phyloP scores from a whole-genome alignment of 2,797 vertebrate genomes.

The Neosilurus hyrtlii region DNA sequence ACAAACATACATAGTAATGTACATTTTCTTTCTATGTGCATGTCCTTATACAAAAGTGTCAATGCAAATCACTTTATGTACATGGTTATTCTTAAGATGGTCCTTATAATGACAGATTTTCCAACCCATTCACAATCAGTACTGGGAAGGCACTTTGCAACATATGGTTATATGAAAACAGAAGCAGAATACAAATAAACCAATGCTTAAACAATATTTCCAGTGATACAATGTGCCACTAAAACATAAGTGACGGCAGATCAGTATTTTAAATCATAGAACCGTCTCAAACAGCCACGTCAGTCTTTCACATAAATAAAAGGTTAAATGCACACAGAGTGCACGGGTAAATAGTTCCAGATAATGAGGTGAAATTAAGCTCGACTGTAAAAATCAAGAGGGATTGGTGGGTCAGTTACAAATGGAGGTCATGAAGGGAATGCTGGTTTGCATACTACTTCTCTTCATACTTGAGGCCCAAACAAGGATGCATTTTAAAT shows the following conservation, averaged over 20 bases:
- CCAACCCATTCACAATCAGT: constrained; percentile 80
- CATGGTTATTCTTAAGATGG: constrained; percentile 67
- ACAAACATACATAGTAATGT: constrained; percentile 73
- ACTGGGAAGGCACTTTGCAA: constrained; percentile 85
- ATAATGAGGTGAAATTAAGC: background rate
- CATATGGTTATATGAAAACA: constrained; percentile 72
- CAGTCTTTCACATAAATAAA: constrained; percentile 48
- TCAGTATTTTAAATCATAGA: constrained; percentile 28
- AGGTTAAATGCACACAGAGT: constrained; percentile 20
- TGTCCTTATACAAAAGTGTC: constrained; percentile 77
- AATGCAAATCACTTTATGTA: constrained; percentile 74
- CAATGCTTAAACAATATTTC: background rate
- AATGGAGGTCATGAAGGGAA: background rate
- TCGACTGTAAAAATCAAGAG: background rate
- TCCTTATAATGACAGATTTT: constrained; percentile 58
- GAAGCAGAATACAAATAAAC: constrained; percentile 56
- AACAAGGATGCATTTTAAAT: background rate
- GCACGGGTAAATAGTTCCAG: background rate
- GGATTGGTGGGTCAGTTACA: background rate
- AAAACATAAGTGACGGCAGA: constrained; percentile 22
- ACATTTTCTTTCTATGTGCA: constrained; percentile 70
- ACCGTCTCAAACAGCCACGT: constrained; percentile 8
- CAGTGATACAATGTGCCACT: constrained; percentile 45
- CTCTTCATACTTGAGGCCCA: background rate
- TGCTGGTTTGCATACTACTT: constrained; percentile 22